Evolutionary conservation across 2,797 vertebrate species (phyloP).

Genomic region (Acanthurus leucopareius): DNA sequence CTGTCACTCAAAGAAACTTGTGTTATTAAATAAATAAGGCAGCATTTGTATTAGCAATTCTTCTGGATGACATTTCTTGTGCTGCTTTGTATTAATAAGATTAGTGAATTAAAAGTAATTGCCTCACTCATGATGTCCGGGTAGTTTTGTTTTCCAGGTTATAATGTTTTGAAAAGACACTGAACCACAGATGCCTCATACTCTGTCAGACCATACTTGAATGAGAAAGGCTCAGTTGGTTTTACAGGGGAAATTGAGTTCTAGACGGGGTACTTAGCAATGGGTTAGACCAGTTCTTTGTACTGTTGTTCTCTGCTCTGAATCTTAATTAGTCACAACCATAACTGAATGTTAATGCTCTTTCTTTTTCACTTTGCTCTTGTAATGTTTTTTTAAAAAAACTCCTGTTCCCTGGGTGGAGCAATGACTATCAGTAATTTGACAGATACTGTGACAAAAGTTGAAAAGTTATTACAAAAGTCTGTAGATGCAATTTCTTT

Average conservation of each 20-base stretch:
- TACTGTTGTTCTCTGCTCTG: conserved; percentile 11
- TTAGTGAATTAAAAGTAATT: background rate
- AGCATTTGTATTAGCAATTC: background rate
- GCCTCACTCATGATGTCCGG: background rate
- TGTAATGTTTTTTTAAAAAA: background rate
- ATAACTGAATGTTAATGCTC: conserved; percentile 22
- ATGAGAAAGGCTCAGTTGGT: background rate
- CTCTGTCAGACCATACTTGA: background rate
- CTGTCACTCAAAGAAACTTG: conserved; percentile 7
- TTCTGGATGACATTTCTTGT: background rate
- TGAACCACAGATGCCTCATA: background rate
- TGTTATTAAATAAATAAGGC: background rate
- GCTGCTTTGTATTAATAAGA: background rate
- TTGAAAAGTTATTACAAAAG: background rate
- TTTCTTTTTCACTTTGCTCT: background rate
- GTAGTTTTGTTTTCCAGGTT: background rate
- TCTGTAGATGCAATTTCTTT: background rate
- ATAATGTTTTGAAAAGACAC: background rate
- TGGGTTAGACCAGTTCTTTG: conserved; percentile 34
- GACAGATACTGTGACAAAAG: background rate
- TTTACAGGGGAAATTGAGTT: background rate
- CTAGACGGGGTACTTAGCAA: background rate
- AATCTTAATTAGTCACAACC: conserved; percentile 24
- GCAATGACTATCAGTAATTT: background rate
- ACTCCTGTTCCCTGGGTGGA: background rate